Conservation (phyloP, 2,797 vertebrate genomes). For the Enteromius unitaeniatus region DNA sequence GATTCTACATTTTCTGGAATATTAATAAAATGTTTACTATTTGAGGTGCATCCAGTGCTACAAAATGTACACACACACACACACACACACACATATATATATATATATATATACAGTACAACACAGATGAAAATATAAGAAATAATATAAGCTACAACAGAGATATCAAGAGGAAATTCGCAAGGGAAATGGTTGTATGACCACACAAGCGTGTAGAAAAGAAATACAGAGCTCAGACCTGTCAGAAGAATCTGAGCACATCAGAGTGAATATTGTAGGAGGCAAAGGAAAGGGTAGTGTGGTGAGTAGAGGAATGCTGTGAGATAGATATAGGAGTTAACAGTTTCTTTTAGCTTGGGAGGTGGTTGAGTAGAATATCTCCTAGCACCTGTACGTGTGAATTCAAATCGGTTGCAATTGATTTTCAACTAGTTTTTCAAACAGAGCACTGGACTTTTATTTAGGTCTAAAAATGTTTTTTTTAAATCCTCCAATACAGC, state of each 20-base stretch:
- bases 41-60: not conserved
- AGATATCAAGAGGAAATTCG: not conserved
- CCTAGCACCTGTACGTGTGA: not conserved
- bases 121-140: not conserved
- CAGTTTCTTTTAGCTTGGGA: not conserved
- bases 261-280: not conserved
- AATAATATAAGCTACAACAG: not conserved
- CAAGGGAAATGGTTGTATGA: not conserved
- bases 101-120: not conserved
- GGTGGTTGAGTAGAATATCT: not conserved
- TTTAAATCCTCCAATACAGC: not conserved
- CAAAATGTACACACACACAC: not conserved
- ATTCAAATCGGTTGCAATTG: not conserved
- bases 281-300: not conserved
- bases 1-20: conserved; percentile 13
- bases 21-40: not conserved
- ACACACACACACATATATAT: no score
- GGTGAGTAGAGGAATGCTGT: not conserved
- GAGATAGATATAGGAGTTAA: not conserved
- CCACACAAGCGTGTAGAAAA: not conserved
- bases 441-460: not conserved
- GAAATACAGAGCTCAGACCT: not conserved
- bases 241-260: not conserved
- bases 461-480: not conserved
- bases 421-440: not conserved